Evolutionary conservation across 2,888 invertebrate genomes (phyloP).

Genomic region (Lasius fuliginosus): DNA sequence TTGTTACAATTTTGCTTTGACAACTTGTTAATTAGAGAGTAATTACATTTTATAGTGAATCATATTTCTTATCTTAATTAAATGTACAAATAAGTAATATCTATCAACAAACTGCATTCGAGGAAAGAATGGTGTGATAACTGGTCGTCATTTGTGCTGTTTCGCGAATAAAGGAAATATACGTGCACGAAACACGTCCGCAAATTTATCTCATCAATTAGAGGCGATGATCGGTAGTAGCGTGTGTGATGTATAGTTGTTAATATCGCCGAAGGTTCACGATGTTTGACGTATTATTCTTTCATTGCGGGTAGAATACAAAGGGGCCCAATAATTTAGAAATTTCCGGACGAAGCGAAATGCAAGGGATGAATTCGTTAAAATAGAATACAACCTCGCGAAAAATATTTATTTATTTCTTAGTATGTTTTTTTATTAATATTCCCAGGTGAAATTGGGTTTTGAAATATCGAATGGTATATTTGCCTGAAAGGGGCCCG

Average conservation of each 20-base stretch:
- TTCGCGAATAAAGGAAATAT: conserved; percentile 41
- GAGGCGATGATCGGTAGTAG: conserved; percentile 25
- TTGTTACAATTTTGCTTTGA: neutral
- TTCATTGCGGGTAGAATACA: neutral
- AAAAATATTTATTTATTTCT: neutral
- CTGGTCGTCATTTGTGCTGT: conserved; percentile 12
- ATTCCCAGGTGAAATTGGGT: neutral
- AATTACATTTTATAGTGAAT: conserved; percentile 18
- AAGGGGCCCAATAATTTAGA: neutral
- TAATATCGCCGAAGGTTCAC: conserved; percentile 34
- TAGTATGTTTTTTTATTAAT: neutral
- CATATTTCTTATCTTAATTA: conserved; percentile 16
- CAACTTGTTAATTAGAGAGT: neutral
- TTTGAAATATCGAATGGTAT: neutral
- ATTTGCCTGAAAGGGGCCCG: neutral
- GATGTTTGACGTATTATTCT: neutral
- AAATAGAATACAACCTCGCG: neutral
- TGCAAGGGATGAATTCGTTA: neutral
- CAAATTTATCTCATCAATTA: conserved; percentile 55
- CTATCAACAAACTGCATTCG: neutral
- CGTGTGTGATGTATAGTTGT: conserved; percentile 21
- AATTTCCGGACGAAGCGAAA: neutral
- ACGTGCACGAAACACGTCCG: conserved; percentile 7
- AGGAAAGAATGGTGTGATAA: conserved; percentile 21
- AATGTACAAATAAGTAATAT: neutral